Conservation (phyloP, 2,113 vertebrate genomes). For the Eidolon helvum region DNA sequence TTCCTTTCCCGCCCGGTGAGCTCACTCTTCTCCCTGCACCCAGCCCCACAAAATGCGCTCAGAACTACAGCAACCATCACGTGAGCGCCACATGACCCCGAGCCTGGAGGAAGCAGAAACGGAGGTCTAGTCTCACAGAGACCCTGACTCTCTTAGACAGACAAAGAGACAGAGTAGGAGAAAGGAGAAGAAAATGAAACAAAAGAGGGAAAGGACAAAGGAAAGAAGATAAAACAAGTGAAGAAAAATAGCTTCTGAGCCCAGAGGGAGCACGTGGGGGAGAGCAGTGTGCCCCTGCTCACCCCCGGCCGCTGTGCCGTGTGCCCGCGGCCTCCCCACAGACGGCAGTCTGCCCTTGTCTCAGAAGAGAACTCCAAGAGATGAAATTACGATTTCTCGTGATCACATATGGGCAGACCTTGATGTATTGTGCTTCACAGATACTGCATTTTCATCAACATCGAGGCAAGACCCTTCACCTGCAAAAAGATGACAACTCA, state of each 20-base stretch:
- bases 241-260: background rate
- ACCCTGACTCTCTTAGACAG: background rate
- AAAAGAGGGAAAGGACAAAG: background rate
- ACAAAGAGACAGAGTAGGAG: background rate
- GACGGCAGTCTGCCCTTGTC: background rate
- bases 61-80: background rate
- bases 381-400: background rate
- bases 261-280: rapidly evolving
- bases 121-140: background rate
- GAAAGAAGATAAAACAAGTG: background rate
- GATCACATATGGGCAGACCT: background rate
- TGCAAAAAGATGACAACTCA: background rate
- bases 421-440: background rate
- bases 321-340: background rate
- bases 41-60: background rate
- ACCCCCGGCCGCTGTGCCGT: no score
- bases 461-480: background rate
- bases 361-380: background rate
- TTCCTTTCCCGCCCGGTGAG: background rate
- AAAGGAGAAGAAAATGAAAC: background rate
- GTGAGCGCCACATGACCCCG: background rate
- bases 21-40: background rate
- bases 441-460: no score
- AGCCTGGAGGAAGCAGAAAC: constrained; percentile 23
- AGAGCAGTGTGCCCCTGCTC: rapidly evolving